Evolutionary conservation across 2,888 invertebrate species (phyloP), one percentile per base, ranked within the genome.

Genomic region (Aleiodes alternator): DNA sequence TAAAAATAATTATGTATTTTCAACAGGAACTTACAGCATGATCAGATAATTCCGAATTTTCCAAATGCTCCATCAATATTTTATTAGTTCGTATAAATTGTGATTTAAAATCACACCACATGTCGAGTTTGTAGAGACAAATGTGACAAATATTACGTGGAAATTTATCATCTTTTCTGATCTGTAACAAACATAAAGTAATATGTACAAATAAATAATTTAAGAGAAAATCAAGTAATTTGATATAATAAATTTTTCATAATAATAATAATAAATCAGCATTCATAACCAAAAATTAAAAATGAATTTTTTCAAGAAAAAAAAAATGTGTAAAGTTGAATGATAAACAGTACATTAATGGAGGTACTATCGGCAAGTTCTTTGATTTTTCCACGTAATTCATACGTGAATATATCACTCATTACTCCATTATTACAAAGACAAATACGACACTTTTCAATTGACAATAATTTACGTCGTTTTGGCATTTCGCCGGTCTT

Each of bases 61-160:
- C 82, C 38, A 87, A 79, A 38, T 86, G 85, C 14, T 80, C 81
- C 29, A 82, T 61, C 11, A 88, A 80, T 7, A 83, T 76, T 34
- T 82, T 76, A 72, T 88, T 85, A 5, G 86, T 85, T 16, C 83
- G 79, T 23, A 88, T 71, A 72, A 88, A 88, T 74, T 84, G 85
- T 61, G 83, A 77, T 57, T 88, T 89, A 70, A 89, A 89, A 55
- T 89, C 87, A 57, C 73, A 80, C 88, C 88, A 89, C 84, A 86
- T 84, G 51, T 88, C 84, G 72, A 89, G 75, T 71, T 89, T 89
- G 75, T 89, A 89, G 7, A 89, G 80, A 70, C 89, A 89, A 51
- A 86, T 79, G 61, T 89, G 87, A 76, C 89, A 89, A 12, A 89
- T 82, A 11, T 83, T 85, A 23, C 78, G 79, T 2, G 89, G 89